Conservation (phyloP, 2,888 invertebrate genomes). For the Harmothoe impar region DNA sequence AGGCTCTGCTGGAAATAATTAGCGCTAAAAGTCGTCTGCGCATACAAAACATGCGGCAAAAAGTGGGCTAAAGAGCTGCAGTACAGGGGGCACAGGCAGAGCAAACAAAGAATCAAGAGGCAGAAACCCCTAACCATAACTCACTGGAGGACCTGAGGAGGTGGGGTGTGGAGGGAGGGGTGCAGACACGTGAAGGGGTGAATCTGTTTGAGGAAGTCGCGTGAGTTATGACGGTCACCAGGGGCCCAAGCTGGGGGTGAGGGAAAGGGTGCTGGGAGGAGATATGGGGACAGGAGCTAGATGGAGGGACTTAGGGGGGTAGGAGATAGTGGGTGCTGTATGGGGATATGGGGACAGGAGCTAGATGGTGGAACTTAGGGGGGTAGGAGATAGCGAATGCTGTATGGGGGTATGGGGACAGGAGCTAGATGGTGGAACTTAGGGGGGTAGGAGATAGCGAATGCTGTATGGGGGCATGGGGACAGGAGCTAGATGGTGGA, state of each 20-base stretch:
- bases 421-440: background rate
- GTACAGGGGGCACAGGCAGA: background rate
- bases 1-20: too few relatives aligned
- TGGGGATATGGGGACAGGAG: background rate
- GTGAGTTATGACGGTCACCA: conserved; percentile 29
- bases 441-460: background rate
- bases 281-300: background rate
- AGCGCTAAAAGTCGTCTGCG: too few relatives aligned
- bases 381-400: background rate
- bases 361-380: background rate
- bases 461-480: background rate
- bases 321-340: too few relatives aligned
- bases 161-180: background rate
- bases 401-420: background rate
- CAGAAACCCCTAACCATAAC: background rate
- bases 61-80: background rate
- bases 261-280: background rate
- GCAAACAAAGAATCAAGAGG: conserved; percentile 15
- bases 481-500: background rate
- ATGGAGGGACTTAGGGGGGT: background rate
- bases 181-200: conserved; percentile 17
- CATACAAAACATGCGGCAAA: conserved; percentile 2
- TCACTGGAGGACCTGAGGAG: background rate
- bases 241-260: too few relatives aligned
- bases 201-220: background rate